Evolutionary conservation across 1,140 invertebrate genomes (phyloP).

Genomic region (Caenorhabditis remanei): DNA sequence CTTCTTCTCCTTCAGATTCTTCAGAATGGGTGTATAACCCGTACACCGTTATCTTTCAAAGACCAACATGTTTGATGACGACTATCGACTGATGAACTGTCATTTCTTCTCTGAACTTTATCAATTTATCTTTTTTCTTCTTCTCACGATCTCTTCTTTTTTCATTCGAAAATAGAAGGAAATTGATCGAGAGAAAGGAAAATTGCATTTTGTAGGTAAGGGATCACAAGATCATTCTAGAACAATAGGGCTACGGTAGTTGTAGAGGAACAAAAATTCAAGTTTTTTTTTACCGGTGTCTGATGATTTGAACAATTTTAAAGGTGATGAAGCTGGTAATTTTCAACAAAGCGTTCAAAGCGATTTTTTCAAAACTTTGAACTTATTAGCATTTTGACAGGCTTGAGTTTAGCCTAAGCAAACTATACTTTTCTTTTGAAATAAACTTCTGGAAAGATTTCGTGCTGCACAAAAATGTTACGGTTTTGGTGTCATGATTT

Average conservation of each 20-base stretch:
- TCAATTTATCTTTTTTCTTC: background rate
- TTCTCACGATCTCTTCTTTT: background rate
- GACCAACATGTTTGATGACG: slow-evolving; percentile 22
- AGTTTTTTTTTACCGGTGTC: too few relatives aligned
- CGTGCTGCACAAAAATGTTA: too few relatives aligned
- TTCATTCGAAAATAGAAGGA: background rate
- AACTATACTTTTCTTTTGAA: too few relatives aligned
- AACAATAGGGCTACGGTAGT: background rate
- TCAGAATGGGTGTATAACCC: slow-evolving; percentile 5
- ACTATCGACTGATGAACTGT: slow-evolving; percentile 17
- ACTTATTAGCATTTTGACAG: too few relatives aligned
- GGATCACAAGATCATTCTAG: slow-evolving; percentile 16
- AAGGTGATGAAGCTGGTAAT: too few relatives aligned
- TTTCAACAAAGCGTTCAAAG: too few relatives aligned
- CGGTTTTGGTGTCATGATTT: too few relatives aligned
- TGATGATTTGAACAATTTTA: too few relatives aligned
- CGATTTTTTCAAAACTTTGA: too few relatives aligned
- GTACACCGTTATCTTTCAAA: slow-evolving; percentile 31
- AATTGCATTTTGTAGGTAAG: background rate
- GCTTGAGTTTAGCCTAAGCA: too few relatives aligned
- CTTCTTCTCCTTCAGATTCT: background rate
- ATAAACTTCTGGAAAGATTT: too few relatives aligned
- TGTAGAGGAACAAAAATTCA: background rate
- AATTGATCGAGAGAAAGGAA: background rate
- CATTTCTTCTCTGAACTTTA: slow-evolving; percentile 27